These are phyloP conservation scores for Hymenochirus boettgeri DNA, from an alignment of 2,113 vertebrate species.

Conservation along the genomic window DNA sequence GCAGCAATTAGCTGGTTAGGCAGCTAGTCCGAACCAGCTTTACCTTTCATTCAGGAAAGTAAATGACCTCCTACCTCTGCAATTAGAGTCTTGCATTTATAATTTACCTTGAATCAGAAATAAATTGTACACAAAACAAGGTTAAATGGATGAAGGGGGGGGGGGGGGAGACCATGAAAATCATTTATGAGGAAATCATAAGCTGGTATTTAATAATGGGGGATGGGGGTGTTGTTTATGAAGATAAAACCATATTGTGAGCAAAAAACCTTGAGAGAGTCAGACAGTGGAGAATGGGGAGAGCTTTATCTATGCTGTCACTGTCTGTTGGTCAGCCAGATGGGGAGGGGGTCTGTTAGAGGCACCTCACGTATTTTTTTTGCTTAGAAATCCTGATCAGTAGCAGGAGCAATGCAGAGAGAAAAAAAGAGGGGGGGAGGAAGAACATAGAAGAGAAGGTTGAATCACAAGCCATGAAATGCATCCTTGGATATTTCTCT, in stretches of 20 bases:
- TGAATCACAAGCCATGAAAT: not conserved
- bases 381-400: conserved; percentile 32
- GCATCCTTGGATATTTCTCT: not conserved
- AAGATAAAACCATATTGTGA: not conserved
- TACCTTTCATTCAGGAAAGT: no score
- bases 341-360: conserved; percentile 13
- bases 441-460: conserved; percentile 1
- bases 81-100: no score
- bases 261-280: not conserved
- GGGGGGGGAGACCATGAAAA: no score
- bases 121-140: no score
- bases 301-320: conserved; percentile 7
- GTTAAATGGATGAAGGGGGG: no score
- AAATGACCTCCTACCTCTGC: no score
- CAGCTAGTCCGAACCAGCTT: no score
- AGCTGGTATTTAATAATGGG: no score
- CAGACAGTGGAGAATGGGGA: not conserved
- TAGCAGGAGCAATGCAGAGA: conserved; percentile 14
- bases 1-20: no score
- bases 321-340: conserved; percentile 9
- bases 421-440: not conserved
- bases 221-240: not conserved
- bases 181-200: no score
- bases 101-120: no score
- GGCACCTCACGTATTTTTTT: conserved; percentile 37